phyloP scores from a whole-genome alignment of 2,113 vertebrate species.

The Propithecus coquereli region DNA sequence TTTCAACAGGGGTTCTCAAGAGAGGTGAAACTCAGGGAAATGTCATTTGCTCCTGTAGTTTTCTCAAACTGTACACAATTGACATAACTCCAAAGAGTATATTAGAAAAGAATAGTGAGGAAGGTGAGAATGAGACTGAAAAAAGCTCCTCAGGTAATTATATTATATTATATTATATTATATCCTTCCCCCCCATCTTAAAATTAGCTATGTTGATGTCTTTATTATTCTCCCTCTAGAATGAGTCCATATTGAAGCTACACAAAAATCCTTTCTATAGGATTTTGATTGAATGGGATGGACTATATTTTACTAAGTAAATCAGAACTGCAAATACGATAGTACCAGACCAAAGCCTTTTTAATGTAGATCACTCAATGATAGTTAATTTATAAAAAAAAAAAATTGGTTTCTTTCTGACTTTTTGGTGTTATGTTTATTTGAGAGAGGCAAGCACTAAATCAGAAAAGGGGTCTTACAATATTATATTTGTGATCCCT shows the following conservation, averaged over 20 bases:
- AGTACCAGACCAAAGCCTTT: not conserved
- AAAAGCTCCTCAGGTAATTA: not conserved
- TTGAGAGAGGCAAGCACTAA: not conserved
- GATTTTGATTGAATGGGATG: not conserved
- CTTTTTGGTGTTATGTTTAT: not conserved
- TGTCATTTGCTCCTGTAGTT: not conserved
- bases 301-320: not conserved
- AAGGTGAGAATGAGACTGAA: not conserved
- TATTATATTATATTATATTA: not conserved
- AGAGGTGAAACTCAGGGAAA: not conserved
- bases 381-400: not conserved
- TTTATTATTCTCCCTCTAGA: not conserved
- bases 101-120: not conserved
- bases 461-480: not conserved
- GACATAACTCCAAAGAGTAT: not conserved
- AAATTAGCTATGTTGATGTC: not conserved
- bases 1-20: not conserved
- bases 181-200: not conserved
- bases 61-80: not conserved
- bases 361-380: not conserved
- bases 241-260: not conserved
- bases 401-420: not conserved
- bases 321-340: not conserved
- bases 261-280: not conserved
- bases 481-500: not conserved